These are phyloP conservation scores for Pedicia rivosa DNA, from an alignment of 2,888 invertebrate genomes.

Conservation along the genomic window DNA sequence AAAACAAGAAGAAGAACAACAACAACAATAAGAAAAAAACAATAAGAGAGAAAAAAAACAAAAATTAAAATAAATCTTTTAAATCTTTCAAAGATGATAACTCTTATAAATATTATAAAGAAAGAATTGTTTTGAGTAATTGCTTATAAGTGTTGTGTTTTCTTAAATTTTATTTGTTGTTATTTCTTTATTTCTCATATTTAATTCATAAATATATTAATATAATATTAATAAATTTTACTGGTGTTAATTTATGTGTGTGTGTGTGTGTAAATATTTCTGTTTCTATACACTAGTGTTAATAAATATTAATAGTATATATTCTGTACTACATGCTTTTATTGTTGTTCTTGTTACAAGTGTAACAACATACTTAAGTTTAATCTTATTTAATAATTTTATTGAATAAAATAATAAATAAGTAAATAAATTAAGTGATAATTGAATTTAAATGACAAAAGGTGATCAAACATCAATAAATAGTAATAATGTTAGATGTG, in stretches of 20 bases:
- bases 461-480: constrained; percentile 1
- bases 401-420: neutral
- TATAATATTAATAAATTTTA: constrained; percentile 2
- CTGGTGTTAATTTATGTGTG: constrained; percentile 1
- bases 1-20: too few relatives aligned
- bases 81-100: too few relatives aligned
- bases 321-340: too few relatives aligned
- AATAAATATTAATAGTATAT: too few relatives aligned
- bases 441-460: neutral
- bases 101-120: too few relatives aligned
- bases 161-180: neutral
- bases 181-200: neutral
- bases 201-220: too few relatives aligned
- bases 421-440: neutral
- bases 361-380: neutral
- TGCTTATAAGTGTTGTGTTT: neutral
- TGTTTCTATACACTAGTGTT: too few relatives aligned
- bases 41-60: too few relatives aligned
- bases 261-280: too few relatives aligned
- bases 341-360: neutral
- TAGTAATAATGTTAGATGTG: constrained; percentile 12
- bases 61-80: too few relatives aligned
- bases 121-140: neutral
- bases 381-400: neutral
- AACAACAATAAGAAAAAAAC: too few relatives aligned